Conservation (phyloP, 2,113 vertebrate species). For the Pholis gunnellus region DNA sequence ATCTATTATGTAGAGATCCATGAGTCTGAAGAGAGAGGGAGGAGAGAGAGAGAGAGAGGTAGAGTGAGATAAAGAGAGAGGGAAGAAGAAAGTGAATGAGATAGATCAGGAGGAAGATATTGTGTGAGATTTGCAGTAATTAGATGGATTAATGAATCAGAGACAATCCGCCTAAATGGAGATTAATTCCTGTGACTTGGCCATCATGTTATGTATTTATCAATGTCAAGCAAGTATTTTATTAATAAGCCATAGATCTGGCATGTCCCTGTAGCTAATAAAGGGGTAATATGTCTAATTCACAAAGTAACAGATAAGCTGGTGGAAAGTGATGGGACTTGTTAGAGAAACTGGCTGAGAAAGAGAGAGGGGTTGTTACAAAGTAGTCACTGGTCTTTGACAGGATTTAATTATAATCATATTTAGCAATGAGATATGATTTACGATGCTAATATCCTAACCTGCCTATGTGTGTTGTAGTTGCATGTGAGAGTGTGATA, state of each 20-base stretch:
- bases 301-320: slow-evolving; percentile 75
- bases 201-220: slow-evolving; percentile 78
- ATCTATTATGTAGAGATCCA: slow-evolving; percentile 78
- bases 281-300: slow-evolving; percentile 74
- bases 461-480: neutral
- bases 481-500: neutral
- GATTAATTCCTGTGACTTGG: slow-evolving; percentile 75
- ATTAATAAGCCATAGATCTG: slow-evolving; percentile 74
- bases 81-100: slow-evolving; percentile 49
- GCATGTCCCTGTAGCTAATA: slow-evolving; percentile 66
- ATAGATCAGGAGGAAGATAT: slow-evolving; percentile 70
- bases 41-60: neutral
- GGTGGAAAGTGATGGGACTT: slow-evolving; percentile 53
- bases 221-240: slow-evolving; percentile 79
- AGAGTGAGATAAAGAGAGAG: slow-evolving; percentile 21
- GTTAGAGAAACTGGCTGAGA: slow-evolving; percentile 36
- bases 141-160: slow-evolving; percentile 78
- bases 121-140: slow-evolving; percentile 71
- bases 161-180: slow-evolving; percentile 72
- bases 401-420: slow-evolving; percentile 71
- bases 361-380: slow-evolving; percentile 12
- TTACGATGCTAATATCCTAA: slow-evolving; percentile 50
- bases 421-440: slow-evolving; percentile 56
- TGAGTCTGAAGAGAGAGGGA: slow-evolving; percentile 51
- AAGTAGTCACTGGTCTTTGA: slow-evolving; percentile 48